Evolutionary conservation across 2,113 vertebrate species (phyloP).

Genomic region (Neogobius melanostomus): DNA sequence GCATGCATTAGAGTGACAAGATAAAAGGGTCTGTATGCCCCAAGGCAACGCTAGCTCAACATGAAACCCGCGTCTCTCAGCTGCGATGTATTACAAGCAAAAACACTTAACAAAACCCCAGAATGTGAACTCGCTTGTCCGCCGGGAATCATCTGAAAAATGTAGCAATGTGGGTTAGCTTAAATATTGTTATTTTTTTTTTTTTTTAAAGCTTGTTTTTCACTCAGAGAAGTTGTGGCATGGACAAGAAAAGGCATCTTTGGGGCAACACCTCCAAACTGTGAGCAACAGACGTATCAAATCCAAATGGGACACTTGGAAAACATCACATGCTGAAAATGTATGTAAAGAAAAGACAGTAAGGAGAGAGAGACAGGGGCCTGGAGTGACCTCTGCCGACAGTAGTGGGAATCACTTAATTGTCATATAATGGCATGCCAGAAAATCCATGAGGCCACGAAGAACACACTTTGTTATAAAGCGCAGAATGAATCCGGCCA

Average conservation of each 20-base stretch:
- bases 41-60: conserved; percentile 63
- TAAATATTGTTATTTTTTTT: neutral
- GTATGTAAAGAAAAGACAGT: too few species aligned
- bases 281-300: conserved; percentile 44
- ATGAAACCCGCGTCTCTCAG: conserved; percentile 60
- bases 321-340: too few species aligned
- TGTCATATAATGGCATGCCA: too few species aligned
- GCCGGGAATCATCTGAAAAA: conserved; percentile 28
- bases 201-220: neutral
- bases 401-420: too few species aligned
- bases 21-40: conserved; percentile 71
- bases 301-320: too few species aligned
- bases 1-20: conserved; percentile 67
- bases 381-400: too few species aligned
- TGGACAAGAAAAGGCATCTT: neutral
- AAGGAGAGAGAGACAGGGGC: too few species aligned
- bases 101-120: conserved; percentile 50
- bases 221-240: neutral
- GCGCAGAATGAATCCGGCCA: too few species aligned
- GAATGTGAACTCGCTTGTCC: conserved; percentile 27
- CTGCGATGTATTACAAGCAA: conserved; percentile 38
- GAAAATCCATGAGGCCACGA: too few species aligned
- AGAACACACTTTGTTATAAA: too few species aligned
- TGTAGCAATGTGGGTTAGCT: conserved; percentile 36
- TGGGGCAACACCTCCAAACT: conserved; percentile 44